Evolutionary conservation across 2,888 invertebrate species (phyloP), one percentile per base, ranked within the genome.

Genomic region (Drosophila greeni): DNA sequence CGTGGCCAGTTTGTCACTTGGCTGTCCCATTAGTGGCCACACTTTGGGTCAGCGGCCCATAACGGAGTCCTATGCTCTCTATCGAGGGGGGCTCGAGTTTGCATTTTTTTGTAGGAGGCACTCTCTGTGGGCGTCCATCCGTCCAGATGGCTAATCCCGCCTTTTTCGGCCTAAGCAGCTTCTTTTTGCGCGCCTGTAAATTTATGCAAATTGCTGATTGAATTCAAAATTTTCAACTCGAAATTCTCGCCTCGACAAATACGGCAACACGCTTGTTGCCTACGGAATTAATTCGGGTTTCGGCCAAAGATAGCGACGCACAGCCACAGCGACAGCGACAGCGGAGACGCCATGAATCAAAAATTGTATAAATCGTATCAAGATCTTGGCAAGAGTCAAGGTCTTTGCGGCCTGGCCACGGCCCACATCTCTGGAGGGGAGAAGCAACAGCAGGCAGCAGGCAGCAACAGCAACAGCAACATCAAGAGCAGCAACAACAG

Each of bases 311-410:
- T 55, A 62, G 55, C 61, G 18, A 61, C 43, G 24, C 47, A 20
- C 23, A 37, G 51, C 18, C 33, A 51, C 18, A 39, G 34, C 9
- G 52, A 53, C 53, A 39, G 34, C 9, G 52, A 53, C 53, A 43
- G 58, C 42, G 61, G 60, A 68, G 70, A 73, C 66, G 60, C 72
- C 80, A 79, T 79, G 79, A 79, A 79, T 79, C 79, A 79, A 82
- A 82, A 76, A 72, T 79, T 76, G 73, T 82, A 79, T 79, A 76
- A 79, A 79, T 79, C 80, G 76, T 73, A 79, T 82, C 76, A 66
- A 75, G 75, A 78, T 72, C 74, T 71, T 68, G 70, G 69, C 68
- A 65, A 81, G 82, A 81, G 83, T 81, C 81, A 81, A 83, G 81
- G 81, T 83, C 81, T 81, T 52, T 26, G 29, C 64, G 36, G 37